These are phyloP conservation scores for Phenganax marumi DNA, from an alignment of 92 coral and sea anemone species.

Conservation along the genomic window DNA sequence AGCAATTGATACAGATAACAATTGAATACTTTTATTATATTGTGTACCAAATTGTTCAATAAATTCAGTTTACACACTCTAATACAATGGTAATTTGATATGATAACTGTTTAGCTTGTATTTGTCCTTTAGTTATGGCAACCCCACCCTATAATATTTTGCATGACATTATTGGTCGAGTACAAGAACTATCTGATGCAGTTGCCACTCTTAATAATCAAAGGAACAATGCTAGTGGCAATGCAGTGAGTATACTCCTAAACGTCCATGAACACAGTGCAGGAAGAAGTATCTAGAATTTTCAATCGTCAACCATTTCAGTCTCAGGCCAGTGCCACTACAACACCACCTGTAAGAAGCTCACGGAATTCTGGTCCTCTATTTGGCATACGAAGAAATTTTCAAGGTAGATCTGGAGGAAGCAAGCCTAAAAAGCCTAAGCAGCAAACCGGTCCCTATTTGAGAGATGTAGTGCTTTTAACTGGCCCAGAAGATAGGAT, in stretches of 20 bases:
- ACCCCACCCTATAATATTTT: too few relatives aligned
- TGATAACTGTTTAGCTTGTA: too few relatives aligned
- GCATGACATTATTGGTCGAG: too few relatives aligned
- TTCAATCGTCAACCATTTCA: slow-evolving; percentile 7
- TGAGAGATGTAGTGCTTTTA: slow-evolving; percentile 36
- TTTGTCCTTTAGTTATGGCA: too few relatives aligned
- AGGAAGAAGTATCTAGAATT: slow-evolving; percentile 24
- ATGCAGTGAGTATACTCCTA: not conserved
- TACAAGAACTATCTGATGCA: too few relatives aligned
- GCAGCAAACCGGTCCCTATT: slow-evolving; percentile 28
- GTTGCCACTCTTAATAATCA: not conserved
- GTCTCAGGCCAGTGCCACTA: not conserved
- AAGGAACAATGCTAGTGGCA: not conserved
- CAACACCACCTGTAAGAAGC: not conserved
- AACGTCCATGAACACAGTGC: not conserved
- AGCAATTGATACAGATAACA: too few relatives aligned
- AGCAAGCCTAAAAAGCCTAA: slow-evolving; percentile 30
- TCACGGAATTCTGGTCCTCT: slow-evolving; percentile 24
- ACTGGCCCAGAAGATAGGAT: slow-evolving; percentile 42
- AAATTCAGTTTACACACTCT: too few relatives aligned
- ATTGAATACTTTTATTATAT: too few relatives aligned
- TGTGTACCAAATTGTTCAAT: too few relatives aligned
- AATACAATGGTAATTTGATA: too few relatives aligned
- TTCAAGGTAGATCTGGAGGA: slow-evolving; percentile 17
- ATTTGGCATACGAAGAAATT: slow-evolving; percentile 38